Evolutionary conservation across 1,140 invertebrate species (phyloP), one percentile per base, ranked within the genome.

Genomic region (Macrosteles quadrilineatus): DNA sequence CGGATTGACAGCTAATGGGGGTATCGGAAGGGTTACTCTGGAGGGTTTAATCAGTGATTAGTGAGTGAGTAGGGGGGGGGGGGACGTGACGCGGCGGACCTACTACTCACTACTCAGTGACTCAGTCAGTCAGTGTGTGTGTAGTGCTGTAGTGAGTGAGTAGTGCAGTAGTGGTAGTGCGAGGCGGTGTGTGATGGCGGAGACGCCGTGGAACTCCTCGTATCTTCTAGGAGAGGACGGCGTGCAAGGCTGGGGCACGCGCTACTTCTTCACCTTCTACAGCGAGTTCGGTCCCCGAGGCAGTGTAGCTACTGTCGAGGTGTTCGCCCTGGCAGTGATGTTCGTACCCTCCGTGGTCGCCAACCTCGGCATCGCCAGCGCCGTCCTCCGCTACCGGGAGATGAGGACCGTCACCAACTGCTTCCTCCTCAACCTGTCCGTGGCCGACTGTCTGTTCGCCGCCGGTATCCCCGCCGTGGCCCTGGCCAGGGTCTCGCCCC

Each of bases 361-460:
- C 65, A 84, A 85, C 74, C 67, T 81, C 30, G 77, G 78, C 43
- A 81, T 84, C 57, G 80, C 78, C 1, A 77, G 72, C 17, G 82
- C 81, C 50, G 78, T 83, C 14, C 72, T 83, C n/a, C 75, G 81
- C 21, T 84, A 88, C 78, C 85, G 85, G 71, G 85, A 88, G 72
- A 89, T 91, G 87, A 81, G 88, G 70, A 91, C 89, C 6, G 88
- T 91, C 53, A 91, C 90, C 57, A 92, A 92, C 77, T 85, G 89
- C 72, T 91, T 90, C 77, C 83, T 91, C 21, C 82, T 90, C 43
- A 92, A 91, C 78, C 81, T 91, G 73, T 85, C 87, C 1, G 82
- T 86, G 14, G 86, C 87, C 0, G 90, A 91, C 79, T 79, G 91
- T 19, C 71, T 87, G 23, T 87, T 87, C 74, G 83, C 83, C 1